phyloP scores from a whole-genome alignment of 2,888 invertebrate species.

The Netelia melanura region DNA sequence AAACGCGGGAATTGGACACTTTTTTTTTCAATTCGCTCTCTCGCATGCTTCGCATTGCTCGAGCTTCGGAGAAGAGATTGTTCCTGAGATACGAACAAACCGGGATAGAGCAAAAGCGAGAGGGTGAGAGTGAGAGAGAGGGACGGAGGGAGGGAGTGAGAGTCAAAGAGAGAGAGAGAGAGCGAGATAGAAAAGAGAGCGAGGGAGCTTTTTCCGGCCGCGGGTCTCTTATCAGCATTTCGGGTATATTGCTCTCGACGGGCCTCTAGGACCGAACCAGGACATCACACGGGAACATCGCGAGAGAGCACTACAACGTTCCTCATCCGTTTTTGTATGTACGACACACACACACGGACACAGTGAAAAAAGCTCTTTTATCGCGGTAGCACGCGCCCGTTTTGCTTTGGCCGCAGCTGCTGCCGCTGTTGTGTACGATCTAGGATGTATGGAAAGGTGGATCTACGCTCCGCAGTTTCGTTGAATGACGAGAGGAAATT shows the following conservation, averaged over 20 bases:
- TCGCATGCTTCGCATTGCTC: slow-evolving; percentile 9
- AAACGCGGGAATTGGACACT: slow-evolving; percentile 16
- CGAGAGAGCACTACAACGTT: background rate
- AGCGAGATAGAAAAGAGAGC: background rate
- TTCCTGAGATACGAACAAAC: slow-evolving; percentile 41
- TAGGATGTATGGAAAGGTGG: slow-evolving; percentile 25
- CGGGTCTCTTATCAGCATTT: slow-evolving; percentile 60
- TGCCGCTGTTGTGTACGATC: slow-evolving; percentile 25
- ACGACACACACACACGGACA: slow-evolving; percentile 20
- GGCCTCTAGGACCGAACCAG: background rate
- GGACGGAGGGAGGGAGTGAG: background rate
- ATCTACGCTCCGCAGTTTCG: slow-evolving; percentile 49
- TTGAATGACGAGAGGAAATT: slow-evolving; percentile 27
- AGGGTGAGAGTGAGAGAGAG: slow-evolving; percentile 1
- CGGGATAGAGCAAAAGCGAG: slow-evolving; percentile 9
- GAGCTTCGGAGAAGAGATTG: slow-evolving; percentile 29
- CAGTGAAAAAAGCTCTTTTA: slow-evolving; percentile 56
- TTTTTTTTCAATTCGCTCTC: slow-evolving; percentile 50
- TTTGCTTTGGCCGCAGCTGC: slow-evolving; percentile 45
- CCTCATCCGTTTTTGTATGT: background rate
- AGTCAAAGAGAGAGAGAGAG: background rate
- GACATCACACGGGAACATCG: slow-evolving; percentile 8
- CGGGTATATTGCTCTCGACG: slow-evolving; percentile 62
- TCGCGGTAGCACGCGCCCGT: slow-evolving; percentile 54
- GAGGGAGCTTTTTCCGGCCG: slow-evolving; percentile 30